These are phyloP conservation scores for Tachina fera DNA, from an alignment of 2,888 invertebrate species.

Conservation along the genomic window DNA sequence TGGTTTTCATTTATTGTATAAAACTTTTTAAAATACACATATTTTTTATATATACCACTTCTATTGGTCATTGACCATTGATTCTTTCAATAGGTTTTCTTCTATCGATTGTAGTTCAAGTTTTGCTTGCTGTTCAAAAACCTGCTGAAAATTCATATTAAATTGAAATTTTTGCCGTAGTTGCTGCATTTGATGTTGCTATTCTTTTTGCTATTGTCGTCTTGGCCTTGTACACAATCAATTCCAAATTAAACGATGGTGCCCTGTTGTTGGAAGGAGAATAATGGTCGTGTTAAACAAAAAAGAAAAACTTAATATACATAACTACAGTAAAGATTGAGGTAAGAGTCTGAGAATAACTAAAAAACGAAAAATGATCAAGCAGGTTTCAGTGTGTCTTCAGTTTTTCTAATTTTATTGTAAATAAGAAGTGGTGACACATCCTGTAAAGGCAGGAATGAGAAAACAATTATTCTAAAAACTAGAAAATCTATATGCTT, in stretches of 20 bases:
- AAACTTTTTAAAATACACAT: constrained; percentile 4
- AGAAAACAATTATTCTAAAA: not conserved
- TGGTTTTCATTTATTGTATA: constrained; percentile 37
- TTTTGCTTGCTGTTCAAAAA: constrained; percentile 21
- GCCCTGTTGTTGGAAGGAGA: constrained; percentile 13
- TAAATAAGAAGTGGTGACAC: constrained; percentile 3
- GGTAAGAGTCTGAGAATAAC: constrained; percentile 23
- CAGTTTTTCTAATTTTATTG: constrained; percentile 29
- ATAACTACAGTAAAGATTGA: not conserved
- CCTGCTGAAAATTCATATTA: constrained; percentile 62
- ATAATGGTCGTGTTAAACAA: constrained; percentile 20
- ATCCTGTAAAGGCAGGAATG: constrained; percentile 24
- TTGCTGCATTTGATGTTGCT: not conserved
- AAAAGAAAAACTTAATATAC: constrained; percentile 16
- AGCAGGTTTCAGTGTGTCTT: constrained; percentile 4
- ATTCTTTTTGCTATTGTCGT: constrained; percentile 3
- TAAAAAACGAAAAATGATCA: constrained; percentile 35
- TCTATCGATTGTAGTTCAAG: constrained; percentile 10
- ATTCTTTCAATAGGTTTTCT: constrained; percentile 33
- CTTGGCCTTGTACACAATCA: constrained; percentile 21
- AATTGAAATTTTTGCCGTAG: constrained; percentile 52
- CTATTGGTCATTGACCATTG: constrained; percentile 60
- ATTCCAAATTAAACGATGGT: constrained; percentile 53
- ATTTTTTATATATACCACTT: constrained; percentile 30
- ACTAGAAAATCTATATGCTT: too few species aligned